Conservation (phyloP, 2,797 vertebrate genomes). For the Ctenopoma kingsleyae region DNA sequence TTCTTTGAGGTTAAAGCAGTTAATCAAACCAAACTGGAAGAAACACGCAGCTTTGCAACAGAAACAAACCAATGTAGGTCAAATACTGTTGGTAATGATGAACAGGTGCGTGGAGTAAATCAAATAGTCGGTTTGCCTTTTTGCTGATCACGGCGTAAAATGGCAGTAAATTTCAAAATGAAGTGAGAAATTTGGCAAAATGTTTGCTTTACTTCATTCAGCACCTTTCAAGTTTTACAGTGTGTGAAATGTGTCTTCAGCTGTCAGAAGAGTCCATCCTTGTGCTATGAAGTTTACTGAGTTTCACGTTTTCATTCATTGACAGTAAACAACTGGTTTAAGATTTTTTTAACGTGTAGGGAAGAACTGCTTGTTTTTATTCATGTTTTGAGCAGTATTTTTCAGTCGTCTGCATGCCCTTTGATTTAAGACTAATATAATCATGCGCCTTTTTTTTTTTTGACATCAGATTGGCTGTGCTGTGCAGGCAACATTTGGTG, state of each 20-base stretch:
- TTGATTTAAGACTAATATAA: slow-evolving; percentile 7
- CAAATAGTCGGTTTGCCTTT: slow-evolving; percentile 58
- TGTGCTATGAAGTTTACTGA: slow-evolving; percentile 18
- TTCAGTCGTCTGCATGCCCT: slow-evolving; percentile 56
- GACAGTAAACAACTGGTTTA: background rate
- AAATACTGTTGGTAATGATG: slow-evolving; percentile 41
- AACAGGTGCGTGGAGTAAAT: slow-evolving; percentile 73
- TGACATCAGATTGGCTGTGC: slow-evolving; percentile 45
- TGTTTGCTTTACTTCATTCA: slow-evolving; percentile 78
- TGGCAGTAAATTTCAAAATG: slow-evolving; percentile 9
- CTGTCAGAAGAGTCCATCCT: slow-evolving; percentile 61
- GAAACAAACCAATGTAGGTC: slow-evolving; percentile 75
- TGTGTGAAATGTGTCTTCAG: slow-evolving; percentile 86
- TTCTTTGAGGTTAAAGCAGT: slow-evolving; percentile 26
- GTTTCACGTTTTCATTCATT: slow-evolving; percentile 45
- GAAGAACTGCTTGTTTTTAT: slow-evolving; percentile 20
- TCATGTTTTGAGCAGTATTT: slow-evolving; percentile 1
- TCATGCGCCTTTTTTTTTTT: slow-evolving; percentile 21
- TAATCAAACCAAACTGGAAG: slow-evolving; percentile 44
- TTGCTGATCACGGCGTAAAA: background rate
- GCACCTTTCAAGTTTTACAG: slow-evolving; percentile 49
- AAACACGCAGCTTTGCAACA: slow-evolving; percentile 85
- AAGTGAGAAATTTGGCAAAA: slow-evolving; percentile 45
- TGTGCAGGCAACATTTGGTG: slow-evolving; percentile 20
- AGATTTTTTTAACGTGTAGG: slow-evolving; percentile 41